Evolutionary conservation across 2,797 vertebrate species (phyloP), one percentile per base, ranked within the genome.

Genomic region (Falco rusticolus): DNA sequence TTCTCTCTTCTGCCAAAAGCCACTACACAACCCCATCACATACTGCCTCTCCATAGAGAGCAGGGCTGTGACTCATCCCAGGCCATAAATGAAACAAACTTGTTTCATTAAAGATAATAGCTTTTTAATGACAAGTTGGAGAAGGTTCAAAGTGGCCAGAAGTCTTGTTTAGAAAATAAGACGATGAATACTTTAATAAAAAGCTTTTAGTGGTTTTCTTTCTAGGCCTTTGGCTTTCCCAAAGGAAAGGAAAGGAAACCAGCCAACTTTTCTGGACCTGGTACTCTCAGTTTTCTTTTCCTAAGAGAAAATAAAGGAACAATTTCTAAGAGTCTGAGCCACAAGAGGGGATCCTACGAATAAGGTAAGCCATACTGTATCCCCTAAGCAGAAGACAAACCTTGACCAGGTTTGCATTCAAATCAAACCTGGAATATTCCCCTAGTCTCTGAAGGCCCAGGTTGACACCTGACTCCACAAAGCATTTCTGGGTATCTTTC

Each of bases 161-260:
- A 87, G 48, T 51, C 61, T 90, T 84, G 79, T 69, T 91, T 93
- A 70, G 87, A 94, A 94, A 80, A 87, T 10, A 84, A 60, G 24
- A 69, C 81, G 60, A 92, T 47, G 85, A 90, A 93, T 74, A 68
- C 65, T 79, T 88, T 84, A 90, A 87, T 90, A 91, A 82, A 85
- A 95, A 83, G 68, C 82, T 90, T 83, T 90, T 71, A 88, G 71
- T 86, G 71, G 80, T 82, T 95, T 85, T 84, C 78, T 91, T 47
- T 43, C 22, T 47, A 48, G 7, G 16, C 76, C 29, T 77, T 92
- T 69, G 60, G 28, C 65, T 84, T 82, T 78, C 77, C 16, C 75
- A 39, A 47, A 83, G 50, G 71, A 83, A 59, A 65, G n/a, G 20
- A 66, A 41, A 87, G 61, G 60, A 78, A 89, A 65, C 8, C 47